Evolutionary conservation across 2,888 invertebrate genomes (phyloP), one percentile per base, ranked within the genome.

Genomic region (Cephalotes varians): DNA sequence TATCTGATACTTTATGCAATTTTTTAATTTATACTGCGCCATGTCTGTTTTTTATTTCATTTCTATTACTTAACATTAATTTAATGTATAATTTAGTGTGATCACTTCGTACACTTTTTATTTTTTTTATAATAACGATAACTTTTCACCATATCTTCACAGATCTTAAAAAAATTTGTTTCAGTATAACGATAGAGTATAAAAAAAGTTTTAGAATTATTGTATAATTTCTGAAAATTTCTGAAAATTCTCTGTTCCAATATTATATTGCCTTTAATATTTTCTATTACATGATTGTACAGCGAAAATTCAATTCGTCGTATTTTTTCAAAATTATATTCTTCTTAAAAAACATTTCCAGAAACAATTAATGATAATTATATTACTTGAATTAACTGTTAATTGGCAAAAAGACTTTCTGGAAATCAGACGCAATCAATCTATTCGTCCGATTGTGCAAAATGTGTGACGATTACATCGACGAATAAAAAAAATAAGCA

Each of bases 361-460:
- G 21, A 31, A 49, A 49, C 6, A 12, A 31, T n/a, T 15, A 47
- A 47, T 28, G 7, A 65, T 65, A 62, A 62, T 25, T 44, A 2
- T 34, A 7, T 49, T 49, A 21, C 5, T 21, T 47, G 0, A 65
- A 65, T 65, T 25, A 2, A 37, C 4, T 31, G 12, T 64, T 25
- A 37, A 71, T 54, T 54, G 4, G 2, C 15, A 44, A 15, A 25
- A 25, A 54, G 15, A 25, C 1, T 25, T 37, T 54, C 5, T 25
- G 18, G 69, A 79, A 69, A n/a, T 83, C 56, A 77, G 67, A 73
- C 49, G 71, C 37, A 34, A 80, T 83, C 15, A 60, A 51, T 49
- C 51, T 49, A 54, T 65, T 72, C 4, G 34, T 54, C 18, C 31
- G n/a, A n/a, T n/a, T n/a, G n/a, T n/a, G 58, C 40, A 72, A 40